Percentiles rank a stretch among this genome's conserved stretches.
phyloP scores from a whole-genome alignment of 2,888 invertebrate genomes.

The Eurois occulta region DNA sequence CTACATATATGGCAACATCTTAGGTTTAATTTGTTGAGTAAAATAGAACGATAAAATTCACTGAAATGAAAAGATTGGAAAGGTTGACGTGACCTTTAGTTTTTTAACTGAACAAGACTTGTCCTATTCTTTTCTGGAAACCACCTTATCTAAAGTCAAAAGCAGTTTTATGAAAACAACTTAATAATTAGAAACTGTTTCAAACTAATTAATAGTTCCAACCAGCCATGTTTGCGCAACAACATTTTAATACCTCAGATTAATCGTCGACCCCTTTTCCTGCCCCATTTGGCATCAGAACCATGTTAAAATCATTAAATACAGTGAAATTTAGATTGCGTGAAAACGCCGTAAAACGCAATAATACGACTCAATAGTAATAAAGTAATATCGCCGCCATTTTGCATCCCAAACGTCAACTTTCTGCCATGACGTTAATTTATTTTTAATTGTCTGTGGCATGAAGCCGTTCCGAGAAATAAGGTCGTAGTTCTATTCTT shows the following conservation, averaged over 20 bases:
- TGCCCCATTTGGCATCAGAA: conserved; percentile 50
- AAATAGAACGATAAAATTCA: not conserved
- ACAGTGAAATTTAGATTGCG: conserved; percentile 32
- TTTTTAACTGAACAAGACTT: not conserved
- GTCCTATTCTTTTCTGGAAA: not conserved
- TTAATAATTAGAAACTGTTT: conserved; percentile 11
- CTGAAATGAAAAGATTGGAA: not conserved
- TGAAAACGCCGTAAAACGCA: conserved; percentile 43
- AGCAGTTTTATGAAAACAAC: conserved; percentile 1
- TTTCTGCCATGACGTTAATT: conserved; percentile 66
- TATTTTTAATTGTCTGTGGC: conserved; percentile 70
- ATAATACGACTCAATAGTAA: conserved; percentile 39
- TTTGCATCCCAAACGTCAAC: conserved; percentile 64
- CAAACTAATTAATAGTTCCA: conserved; percentile 14
- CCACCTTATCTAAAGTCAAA: not conserved
- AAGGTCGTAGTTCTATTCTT: conserved; percentile 62
- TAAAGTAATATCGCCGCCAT: conserved; percentile 63
- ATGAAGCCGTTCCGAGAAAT: conserved; percentile 60
- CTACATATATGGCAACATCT: not conserved
- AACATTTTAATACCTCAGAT: conserved; percentile 44
- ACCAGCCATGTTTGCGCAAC: conserved; percentile 31
- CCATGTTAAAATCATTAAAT: conserved; percentile 43
- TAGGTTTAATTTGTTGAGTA: not conserved
- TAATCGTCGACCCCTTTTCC: conserved; percentile 37
- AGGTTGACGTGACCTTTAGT: not conserved